Evolutionary conservation across 2,797 vertebrate genomes (phyloP), one percentile per base, ranked within the genome.

Genomic region (Orientallactaga sibirica): DNA sequence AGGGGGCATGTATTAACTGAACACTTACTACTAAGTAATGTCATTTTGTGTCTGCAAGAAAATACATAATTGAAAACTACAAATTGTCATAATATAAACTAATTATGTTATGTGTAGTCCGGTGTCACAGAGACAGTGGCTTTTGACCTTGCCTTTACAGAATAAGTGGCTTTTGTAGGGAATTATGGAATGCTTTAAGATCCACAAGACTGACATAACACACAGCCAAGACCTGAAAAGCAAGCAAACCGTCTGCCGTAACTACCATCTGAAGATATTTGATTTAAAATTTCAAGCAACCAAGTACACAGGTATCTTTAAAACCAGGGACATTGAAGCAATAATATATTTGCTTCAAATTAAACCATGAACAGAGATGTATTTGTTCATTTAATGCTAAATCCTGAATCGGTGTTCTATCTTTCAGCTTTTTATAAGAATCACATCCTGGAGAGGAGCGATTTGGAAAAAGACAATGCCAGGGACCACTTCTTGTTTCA

Each of bases 21-120:
- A 55, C 22, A 37, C 12, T 52, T 84, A 66, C 20, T 19, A 6
- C 37, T 37, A 67, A 15, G 62, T 70, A 85, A 75, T 43, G 33
- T 48, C 68, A 68, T 48, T 91, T 86, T 52, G 15, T 76, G 12
- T 88, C 66, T 92, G 67, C 18, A 3, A 27, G 58, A 77, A 86
- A 95, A 71, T 78, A 85, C 41, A 11, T 68, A 37, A 86, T 86
- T 79, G 70, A 71, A 85, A 94, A 95, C 33, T 79, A 66, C 82
- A 91, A 67, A 91, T 86, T 16, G 58, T 3, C 37, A 71, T 78
- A 64, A 25, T 25, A 64, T 70, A 74, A 96, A 95, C 86, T 87
- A 80, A 84, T 86, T 86, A 15, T 43, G n/a, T 66, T 83, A 66
- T 71, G 43, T 87, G 84, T 61, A 61, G 7, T 64, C 48, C 29